These are phyloP conservation scores for Maconellicoccus hirsutus DNA, from an alignment of 1,140 invertebrate species.

Conservation along the genomic window DNA sequence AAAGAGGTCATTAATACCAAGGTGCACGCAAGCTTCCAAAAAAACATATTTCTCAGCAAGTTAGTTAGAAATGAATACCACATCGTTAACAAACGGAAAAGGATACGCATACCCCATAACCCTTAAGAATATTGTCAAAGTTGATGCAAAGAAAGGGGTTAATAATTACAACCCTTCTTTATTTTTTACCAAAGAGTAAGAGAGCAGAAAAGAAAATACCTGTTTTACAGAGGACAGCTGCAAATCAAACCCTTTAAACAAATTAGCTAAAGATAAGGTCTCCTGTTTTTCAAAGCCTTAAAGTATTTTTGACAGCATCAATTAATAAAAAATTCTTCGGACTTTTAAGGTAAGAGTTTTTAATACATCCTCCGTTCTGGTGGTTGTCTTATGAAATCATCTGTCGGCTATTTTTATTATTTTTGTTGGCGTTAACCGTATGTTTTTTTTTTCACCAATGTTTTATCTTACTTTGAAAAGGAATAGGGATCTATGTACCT, in stretches of 20 bases:
- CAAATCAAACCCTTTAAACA: neutral
- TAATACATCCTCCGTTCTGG: neutral
- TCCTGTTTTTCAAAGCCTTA: neutral
- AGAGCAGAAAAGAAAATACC: neutral
- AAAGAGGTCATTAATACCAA: too few relatives aligned
- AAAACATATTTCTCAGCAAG: neutral
- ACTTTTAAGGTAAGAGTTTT: neutral
- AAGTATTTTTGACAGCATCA: neutral
- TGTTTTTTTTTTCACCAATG: neutral
- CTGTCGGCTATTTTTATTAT: constrained; percentile 2
- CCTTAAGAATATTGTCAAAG: neutral
- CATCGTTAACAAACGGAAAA: neutral
- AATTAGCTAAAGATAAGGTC: neutral
- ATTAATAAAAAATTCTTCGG: constrained; percentile 9
- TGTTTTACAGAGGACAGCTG: neutral
- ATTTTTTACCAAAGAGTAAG: neutral
- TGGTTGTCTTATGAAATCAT: neutral
- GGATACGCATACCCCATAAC: neutral
- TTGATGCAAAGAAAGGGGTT: neutral
- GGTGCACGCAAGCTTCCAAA: neutral
- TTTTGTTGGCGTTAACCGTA: neutral
- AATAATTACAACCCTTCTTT: constrained; percentile 9
- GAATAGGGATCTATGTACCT: too few relatives aligned
- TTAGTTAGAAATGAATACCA: neutral
- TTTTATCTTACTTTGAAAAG: too few relatives aligned